phyloP scores from a whole-genome alignment of 2,797 vertebrate species.

The Hyperoplus immaculatus region DNA sequence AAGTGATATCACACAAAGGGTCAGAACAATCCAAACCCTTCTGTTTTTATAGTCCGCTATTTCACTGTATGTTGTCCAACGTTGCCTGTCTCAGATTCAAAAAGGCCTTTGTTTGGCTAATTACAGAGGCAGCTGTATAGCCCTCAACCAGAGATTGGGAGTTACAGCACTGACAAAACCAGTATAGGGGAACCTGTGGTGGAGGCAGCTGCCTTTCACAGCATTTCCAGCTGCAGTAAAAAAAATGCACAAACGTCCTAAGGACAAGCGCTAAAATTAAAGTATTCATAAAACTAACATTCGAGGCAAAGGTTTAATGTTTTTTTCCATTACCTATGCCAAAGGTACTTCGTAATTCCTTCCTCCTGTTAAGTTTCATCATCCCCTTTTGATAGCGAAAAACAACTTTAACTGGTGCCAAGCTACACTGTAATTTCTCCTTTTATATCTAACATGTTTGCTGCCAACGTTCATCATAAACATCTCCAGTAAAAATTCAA shows the following conservation, averaged over 20 bases:
- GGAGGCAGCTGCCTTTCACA: constrained; percentile 73
- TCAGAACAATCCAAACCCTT: constrained; percentile 55
- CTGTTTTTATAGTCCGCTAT: constrained; percentile 61
- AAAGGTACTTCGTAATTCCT: constrained; percentile 73
- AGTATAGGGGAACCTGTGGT: constrained; percentile 74
- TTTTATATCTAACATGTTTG: constrained; percentile 41
- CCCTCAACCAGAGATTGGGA: constrained; percentile 72
- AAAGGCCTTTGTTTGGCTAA: constrained; percentile 80
- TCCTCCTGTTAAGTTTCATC: constrained; percentile 66
- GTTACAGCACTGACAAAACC: constrained; percentile 76
- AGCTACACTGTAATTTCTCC: constrained; percentile 58
- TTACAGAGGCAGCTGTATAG: constrained; percentile 80
- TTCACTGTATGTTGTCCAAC: constrained; percentile 62
- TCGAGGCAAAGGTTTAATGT: constrained; percentile 64
- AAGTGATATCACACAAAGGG: constrained; percentile 59
- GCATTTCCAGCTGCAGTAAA: constrained; percentile 76
- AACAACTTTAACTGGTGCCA: constrained; percentile 60
- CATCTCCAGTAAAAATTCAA: constrained; percentile 13
- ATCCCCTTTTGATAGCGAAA: constrained; percentile 61
- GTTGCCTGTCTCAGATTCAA: constrained; percentile 67
- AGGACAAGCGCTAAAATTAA: constrained; percentile 62
- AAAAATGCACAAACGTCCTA: constrained; percentile 69
- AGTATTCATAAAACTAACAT: constrained; percentile 75
- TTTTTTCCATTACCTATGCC: constrained; percentile 73
- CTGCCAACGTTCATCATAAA: constrained; percentile 42